Evolutionary conservation across 2,888 invertebrate genomes (phyloP), one percentile per base, ranked within the genome.

Genomic region (Acanthosepion pharaonis): DNA sequence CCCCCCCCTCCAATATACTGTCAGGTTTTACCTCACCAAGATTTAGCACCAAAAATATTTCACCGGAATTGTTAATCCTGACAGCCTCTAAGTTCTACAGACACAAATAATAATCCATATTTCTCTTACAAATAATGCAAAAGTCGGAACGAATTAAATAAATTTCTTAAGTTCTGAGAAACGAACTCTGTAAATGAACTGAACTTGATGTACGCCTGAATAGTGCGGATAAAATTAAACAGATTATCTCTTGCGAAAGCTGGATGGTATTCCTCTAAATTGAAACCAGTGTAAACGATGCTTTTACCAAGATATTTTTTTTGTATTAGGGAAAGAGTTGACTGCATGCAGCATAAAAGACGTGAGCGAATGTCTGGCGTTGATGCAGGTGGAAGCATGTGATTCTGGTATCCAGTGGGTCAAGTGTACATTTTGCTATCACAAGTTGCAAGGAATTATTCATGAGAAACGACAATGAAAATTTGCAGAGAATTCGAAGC

Each of bases 391-490:
- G n/a, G n/a, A 78, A 78, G 78, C 78, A 18, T 78, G n/a, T 15
- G 78, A 78, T n/a, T 9, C 78, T 15, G n/a, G 9, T 0, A n/a
- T 78, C n/a, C 11, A n/a, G 5, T 33, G 78, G n/a, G 78, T 78
- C n/a, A 78, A 78, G 78, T 33, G n/a, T 78, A 33, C 2, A 33
- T 78, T 78, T 78, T 78, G n/a, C 23, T 9, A 78, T 78, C 33
- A 78, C n/a, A 78, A 78, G 33, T n/a, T 15, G 15, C 33, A n/a
- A n/a, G 78, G n/a, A 78, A 78, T 78, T 78, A 78, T 78, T 78
- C 78, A 78, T 78, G 78, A 78, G 78, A 78, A 33, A n/a, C 78
- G 33, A n/a, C 78, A 78, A 78, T n/a, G n/a, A 78, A 78, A n/a
- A 33, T 78, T 78, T 78, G 15, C n/a, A 33, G 33, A n/a, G 78